Conservation (phyloP, 2,113 vertebrate genomes). For the Eleginops maclovinus region DNA sequence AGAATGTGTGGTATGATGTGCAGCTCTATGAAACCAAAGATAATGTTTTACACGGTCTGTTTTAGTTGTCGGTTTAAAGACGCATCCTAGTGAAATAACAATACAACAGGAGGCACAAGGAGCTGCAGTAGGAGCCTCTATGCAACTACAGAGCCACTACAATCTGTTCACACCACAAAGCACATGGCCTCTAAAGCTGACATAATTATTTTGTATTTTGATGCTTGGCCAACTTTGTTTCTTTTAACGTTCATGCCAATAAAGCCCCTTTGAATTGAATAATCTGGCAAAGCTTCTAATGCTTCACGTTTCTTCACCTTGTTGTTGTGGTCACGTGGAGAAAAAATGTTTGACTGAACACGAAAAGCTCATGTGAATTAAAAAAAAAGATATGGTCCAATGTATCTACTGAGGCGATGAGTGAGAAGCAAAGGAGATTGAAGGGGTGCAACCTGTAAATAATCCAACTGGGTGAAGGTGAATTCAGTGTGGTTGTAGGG, state of each 20-base stretch:
- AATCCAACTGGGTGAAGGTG: slow-evolving; percentile 6
- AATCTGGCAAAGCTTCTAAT: background rate
- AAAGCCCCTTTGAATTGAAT: no score
- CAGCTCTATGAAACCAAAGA: background rate
- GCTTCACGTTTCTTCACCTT: background rate
- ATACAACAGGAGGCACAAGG: background rate
- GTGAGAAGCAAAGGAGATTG: background rate
- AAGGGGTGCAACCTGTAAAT: slow-evolving; percentile 2
- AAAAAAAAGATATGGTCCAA: background rate
- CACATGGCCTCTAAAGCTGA: background rate
- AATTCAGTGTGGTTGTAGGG: background rate
- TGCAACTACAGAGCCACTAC: background rate
- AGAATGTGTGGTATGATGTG: background rate
- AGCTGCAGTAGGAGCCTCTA: background rate
- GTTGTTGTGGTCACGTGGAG: background rate
- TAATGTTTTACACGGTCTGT: background rate
- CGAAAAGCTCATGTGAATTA: background rate
- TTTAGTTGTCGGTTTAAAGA: background rate
- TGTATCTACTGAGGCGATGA: background rate
- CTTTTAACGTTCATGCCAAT: no score
- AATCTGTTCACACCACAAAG: background rate
- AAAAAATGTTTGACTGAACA: background rate
- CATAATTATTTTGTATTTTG: no score
- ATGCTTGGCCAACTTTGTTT: no score
- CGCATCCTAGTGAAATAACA: background rate